Evolutionary conservation across 2,113 vertebrate genomes (phyloP), one percentile per base, ranked within the genome.

Genomic region (Rhinoderma darwinii): DNA sequence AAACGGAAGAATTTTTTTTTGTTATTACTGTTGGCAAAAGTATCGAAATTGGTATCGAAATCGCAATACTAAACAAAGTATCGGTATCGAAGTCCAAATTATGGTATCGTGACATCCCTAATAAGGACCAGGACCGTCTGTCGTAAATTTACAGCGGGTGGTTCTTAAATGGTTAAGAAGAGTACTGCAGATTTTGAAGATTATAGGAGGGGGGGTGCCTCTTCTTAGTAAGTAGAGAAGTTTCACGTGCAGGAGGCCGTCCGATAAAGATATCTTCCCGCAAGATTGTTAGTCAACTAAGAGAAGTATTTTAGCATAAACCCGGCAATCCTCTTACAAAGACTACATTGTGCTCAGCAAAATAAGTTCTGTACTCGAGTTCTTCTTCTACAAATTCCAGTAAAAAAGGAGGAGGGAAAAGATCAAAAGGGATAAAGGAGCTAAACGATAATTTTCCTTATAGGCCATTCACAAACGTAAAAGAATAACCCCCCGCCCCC

Each of bases 291-390:
- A 18, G 51, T 39, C n/a, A n/a, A 41, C 32, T 6, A 63, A 39
- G 39, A 10, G 30, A 82, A 37, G 47, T n/a, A 56, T 35, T 78
- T 77, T 85, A 78, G 41, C 74, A 66, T 66, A 47, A 78, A 77
- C 54, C 30, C n/a, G 41, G 30, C 68, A 84, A 84, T 74, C 22
- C 80, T 44, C 47, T 56, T 30, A 85, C 84, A 85, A 85, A 85
- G 74, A 66, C 25, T 3, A 35, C 84, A 78, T 75, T 85, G 84
- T 85, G 56, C 10, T 22, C 11, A 35, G 84, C 56, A 66, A 63
- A 85, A 77, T 14, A 77, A 78, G 72, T 54, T 74, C 68, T 84
- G 50, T 51, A 84, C 74, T 84, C 41, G 51, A 37, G 59, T 77
- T 77, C 56, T 27, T 41, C 43, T 77, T 85, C 54, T 35, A 27